These are phyloP conservation scores for Chaetophractus vellerosus DNA, from an alignment of 2,797 vertebrate genomes.

Conservation along the genomic window DNA sequence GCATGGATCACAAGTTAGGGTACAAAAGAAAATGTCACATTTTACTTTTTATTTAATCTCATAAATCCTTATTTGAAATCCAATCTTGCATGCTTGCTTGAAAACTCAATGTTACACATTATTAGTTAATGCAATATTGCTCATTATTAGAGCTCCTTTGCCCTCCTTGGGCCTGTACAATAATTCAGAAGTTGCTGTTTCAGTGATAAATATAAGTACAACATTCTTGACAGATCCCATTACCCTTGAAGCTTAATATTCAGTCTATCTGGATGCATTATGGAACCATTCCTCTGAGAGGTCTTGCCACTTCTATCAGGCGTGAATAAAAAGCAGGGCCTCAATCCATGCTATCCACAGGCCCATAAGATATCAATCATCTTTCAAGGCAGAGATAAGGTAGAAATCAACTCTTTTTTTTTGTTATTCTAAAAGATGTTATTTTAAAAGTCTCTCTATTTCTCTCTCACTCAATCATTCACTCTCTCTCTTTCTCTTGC, in stretches of 20 bases:
- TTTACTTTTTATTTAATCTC: conserved; percentile 53
- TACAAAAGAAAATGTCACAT: conserved; percentile 40
- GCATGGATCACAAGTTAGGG: neutral
- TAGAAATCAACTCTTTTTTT: neutral
- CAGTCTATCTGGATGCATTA: neutral
- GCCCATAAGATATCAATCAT: neutral
- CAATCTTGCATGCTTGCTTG: neutral
- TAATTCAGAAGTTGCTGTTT: neutral
- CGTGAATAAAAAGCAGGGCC: neutral
- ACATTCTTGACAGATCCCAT: neutral
- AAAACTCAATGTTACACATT: neutral
- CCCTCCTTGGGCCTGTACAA: neutral
- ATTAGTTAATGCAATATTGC: neutral
- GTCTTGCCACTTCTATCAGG: neutral
- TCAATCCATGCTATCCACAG: neutral
- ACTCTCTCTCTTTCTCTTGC: neutral
- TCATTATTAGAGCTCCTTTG: neutral
- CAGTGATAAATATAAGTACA: neutral
- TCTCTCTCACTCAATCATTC: neutral
- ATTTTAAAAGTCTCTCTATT: neutral
- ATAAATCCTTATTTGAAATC: conserved; percentile 15
- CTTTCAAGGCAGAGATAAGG: neutral
- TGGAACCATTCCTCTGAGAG: neutral
- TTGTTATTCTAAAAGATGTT: neutral
- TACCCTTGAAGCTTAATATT: neutral